Evolutionary conservation across 2,113 vertebrate genomes (phyloP).

Genomic region (Equus przewalskii): DNA sequence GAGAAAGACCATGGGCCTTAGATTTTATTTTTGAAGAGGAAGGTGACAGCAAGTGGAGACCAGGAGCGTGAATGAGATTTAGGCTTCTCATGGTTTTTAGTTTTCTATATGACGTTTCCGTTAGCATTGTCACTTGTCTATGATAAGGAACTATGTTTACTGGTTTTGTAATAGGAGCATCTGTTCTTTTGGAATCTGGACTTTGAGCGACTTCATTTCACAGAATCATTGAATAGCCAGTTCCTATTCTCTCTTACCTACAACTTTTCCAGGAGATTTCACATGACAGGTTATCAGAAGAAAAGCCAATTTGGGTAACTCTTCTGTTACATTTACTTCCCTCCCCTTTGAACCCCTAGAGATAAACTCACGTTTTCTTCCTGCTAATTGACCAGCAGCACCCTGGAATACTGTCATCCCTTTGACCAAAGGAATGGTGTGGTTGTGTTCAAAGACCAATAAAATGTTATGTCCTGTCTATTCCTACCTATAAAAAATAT

Average conservation of each 20-base stretch:
- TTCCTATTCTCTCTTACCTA: conserved; percentile 73
- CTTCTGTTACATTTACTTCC: conserved; percentile 54
- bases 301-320: conserved; percentile 59
- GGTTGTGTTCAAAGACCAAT: conserved; percentile 36
- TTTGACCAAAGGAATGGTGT: conserved; percentile 52
- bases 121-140: conserved; percentile 36
- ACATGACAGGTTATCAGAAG: conserved; percentile 36
- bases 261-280: conserved; percentile 59
- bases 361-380: conserved; percentile 70
- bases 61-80: conserved; percentile 35
- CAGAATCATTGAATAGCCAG: conserved; percentile 44
- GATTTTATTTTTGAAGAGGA: conserved; percentile 59
- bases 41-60: conserved; percentile 18
- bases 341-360: conserved; percentile 14
- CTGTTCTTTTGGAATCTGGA: conserved; percentile 68
- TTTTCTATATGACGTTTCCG: conserved; percentile 58
- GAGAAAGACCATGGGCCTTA: conserved; percentile 23
- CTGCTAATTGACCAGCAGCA: conserved; percentile 67
- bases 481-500: conserved; percentile 46
- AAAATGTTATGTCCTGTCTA: not conserved
- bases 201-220: conserved; percentile 64
- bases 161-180: conserved; percentile 53
- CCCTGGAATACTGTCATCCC: conserved; percentile 38
- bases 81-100: conserved; percentile 21
- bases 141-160: not conserved